phyloP scores from a whole-genome alignment of 1,140 invertebrate species.

The Papilio machaon region DNA sequence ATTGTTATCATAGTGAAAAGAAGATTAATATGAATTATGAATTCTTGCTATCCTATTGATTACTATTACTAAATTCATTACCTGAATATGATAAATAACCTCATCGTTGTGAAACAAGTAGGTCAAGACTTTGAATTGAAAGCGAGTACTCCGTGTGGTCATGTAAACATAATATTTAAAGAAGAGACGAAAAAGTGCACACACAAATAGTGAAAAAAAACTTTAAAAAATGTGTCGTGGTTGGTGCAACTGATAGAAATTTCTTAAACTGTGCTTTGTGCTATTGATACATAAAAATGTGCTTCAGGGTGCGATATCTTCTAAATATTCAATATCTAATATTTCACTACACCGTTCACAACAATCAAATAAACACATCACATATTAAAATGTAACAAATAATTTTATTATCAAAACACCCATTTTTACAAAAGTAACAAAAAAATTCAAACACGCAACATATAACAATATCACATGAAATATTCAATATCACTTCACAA shows the following conservation, averaged over 20 bases:
- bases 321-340: not conserved
- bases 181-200: not conserved
- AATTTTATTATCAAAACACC: conserved; percentile 19
- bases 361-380: conserved; percentile 23
- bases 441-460: not conserved
- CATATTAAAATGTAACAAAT: not conserved
- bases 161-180: not conserved
- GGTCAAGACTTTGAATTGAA: too few species aligned
- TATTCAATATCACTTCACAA: not conserved
- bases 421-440: conserved; percentile 31
- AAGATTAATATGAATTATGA: too few species aligned
- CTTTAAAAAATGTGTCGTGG: not conserved
- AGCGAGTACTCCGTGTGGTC: too few species aligned
- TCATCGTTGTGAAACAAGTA: too few species aligned
- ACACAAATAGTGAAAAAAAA: not conserved
- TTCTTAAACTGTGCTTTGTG: not conserved
- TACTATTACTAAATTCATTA: not conserved
- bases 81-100: too few species aligned
- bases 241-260: conserved; percentile 34
- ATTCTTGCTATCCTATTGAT: not conserved
- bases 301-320: conserved; percentile 37
- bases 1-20: too few species aligned
- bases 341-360: conserved; percentile 18
- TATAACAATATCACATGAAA: not conserved
- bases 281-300: conserved; percentile 38